Evolutionary conservation across 2,888 invertebrate species (phyloP).

Genomic region (Pseudolycoriella hygida): DNA sequence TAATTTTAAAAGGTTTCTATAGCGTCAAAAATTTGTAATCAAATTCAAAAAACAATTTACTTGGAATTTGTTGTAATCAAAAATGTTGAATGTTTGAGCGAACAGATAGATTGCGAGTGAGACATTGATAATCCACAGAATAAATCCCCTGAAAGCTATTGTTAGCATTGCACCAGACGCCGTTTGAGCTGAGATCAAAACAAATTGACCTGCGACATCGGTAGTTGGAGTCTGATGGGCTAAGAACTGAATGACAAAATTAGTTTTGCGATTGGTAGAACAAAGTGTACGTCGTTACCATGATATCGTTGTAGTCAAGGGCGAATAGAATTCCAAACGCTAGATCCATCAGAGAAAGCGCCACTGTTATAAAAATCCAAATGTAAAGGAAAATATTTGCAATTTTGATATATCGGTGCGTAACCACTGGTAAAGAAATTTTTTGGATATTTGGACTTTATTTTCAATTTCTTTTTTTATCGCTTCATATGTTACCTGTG

Average conservation of each 20-base stretch:
- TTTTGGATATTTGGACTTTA: constrained; percentile 1
- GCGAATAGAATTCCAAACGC: constrained; percentile 24
- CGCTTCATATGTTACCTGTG: constrained; percentile 16
- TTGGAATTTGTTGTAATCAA: constrained; percentile 9
- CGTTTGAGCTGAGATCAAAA: constrained; percentile 19
- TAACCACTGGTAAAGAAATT: constrained; percentile 16
- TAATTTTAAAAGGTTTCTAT: no score
- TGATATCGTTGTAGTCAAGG: constrained; percentile 21
- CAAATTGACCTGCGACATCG: constrained; percentile 11
- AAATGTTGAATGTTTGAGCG: constrained; percentile 12
- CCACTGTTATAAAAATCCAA: constrained; percentile 21
- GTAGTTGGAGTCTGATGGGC: background rate
- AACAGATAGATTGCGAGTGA: constrained; percentile 19
- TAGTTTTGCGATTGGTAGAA: background rate
- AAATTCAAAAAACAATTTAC: background rate
- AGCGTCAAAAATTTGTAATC: no score
- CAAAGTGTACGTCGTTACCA: constrained; percentile 5
- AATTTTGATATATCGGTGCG: constrained; percentile 15
- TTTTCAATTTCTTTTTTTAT: no score
- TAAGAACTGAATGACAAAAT: background rate
- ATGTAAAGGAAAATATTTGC: constrained; percentile 17
- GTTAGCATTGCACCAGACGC: constrained; percentile 24
- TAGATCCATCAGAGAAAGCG: constrained; percentile 23
- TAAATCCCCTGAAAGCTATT: constrained; percentile 28
- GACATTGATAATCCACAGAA: constrained; percentile 29